Percentiles rank a stretch among this genome's conserved stretches.
These are phyloP conservation scores for Electrophaes corylata DNA, from an alignment of 2,888 invertebrate species.

Conservation along the genomic window DNA sequence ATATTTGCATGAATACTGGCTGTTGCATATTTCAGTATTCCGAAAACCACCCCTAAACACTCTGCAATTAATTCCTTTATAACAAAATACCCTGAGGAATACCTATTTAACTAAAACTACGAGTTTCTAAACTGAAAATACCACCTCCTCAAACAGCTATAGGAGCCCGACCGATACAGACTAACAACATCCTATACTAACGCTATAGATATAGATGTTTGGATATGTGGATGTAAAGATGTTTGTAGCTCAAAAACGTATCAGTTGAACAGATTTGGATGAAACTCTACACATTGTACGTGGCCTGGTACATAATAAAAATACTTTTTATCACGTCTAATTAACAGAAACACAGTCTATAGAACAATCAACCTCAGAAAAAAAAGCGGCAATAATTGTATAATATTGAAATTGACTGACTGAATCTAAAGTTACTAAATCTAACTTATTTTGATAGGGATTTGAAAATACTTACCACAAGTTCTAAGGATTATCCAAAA, in stretches of 20 bases:
- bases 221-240: neutral
- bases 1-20: neutral
- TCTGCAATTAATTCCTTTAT: constrained; percentile 33
- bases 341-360: no score
- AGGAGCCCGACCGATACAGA: neutral
- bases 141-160: constrained; percentile 15
- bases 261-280: no score
- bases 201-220: neutral
- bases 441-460: no score
- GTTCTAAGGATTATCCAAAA: no score
- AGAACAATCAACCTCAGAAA: no score
- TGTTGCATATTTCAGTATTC: constrained; percentile 9
- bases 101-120: constrained; percentile 39
- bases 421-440: no score
- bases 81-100: constrained; percentile 37
- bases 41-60: constrained; percentile 18
- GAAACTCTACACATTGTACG: no score
- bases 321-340: no score
- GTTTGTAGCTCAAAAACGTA: neutral
- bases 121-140: constrained; percentile 36
- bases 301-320: no score
- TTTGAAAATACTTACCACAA: no score
- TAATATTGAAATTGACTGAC: no score
- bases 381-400: no score
- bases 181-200: neutral